Conservation (phyloP, 2,113 vertebrate genomes). For the Cyrtonyx montezumae region DNA sequence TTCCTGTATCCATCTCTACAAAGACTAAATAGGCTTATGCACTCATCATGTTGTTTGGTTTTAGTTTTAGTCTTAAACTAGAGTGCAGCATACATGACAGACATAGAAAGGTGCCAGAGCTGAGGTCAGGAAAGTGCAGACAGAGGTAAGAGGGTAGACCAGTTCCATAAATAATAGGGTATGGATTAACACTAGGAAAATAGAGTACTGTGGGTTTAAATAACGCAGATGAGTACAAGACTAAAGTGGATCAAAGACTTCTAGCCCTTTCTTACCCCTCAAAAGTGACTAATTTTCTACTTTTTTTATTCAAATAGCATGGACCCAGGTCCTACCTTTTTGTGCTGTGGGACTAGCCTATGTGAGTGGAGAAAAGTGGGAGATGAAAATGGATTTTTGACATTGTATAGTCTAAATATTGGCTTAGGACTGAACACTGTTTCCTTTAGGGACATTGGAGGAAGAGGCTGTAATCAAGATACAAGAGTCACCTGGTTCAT, state of each 20-base stretch:
- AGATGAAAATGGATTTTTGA: background rate
- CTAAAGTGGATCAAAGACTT: background rate
- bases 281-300: background rate
- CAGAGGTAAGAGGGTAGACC: background rate
- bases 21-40: background rate
- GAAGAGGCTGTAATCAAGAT: background rate
- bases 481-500: background rate
- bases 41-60: background rate
- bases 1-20: background rate
- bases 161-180: background rate
- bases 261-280: background rate
- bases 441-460: background rate
- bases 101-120: background rate
- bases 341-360: background rate
- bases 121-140: background rate
- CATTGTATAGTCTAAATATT: background rate
- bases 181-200: background rate
- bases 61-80: background rate
- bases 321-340: background rate
- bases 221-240: background rate
- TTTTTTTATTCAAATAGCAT: background rate
- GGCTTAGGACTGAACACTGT: background rate
- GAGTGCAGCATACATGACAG: background rate
- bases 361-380: background rate
- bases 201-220: background rate